Percentiles rank a stretch among this genome's conserved stretches.
phyloP scores from a whole-genome alignment of 2,797 vertebrate species.

The Characodon lateralis region DNA sequence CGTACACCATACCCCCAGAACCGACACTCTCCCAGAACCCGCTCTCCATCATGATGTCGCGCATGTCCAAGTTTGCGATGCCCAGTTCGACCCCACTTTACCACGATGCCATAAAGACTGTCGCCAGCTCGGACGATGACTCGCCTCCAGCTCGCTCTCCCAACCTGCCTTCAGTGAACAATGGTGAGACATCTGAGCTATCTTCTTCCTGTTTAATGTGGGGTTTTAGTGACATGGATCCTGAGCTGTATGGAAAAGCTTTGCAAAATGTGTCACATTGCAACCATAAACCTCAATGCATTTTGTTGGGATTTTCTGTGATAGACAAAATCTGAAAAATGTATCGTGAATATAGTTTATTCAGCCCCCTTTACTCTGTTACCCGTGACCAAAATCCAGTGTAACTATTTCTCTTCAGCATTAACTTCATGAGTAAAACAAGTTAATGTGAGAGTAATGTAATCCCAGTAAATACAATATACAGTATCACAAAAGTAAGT shows the following conservation, averaged over 20 bases:
- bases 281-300: neutral
- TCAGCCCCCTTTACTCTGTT: no score
- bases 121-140: slow-evolving; percentile 98
- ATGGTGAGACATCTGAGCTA: slow-evolving; percentile 78
- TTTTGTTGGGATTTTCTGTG: neutral
- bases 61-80: slow-evolving; percentile 99
- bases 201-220: slow-evolving; percentile 8
- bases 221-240: slow-evolving; percentile 2
- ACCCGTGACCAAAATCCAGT: no score
- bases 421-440: no score
- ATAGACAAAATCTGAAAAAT: neutral
- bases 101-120: slow-evolving; percentile 99
- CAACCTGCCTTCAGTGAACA: slow-evolving; percentile 95
- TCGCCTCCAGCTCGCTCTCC: slow-evolving; percentile 97
- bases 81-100: slow-evolving; percentile 99
- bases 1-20: slow-evolving; percentile 96
- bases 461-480: no score
- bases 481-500: no score
- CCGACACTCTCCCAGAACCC: slow-evolving; percentile 98
- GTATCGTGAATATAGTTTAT: neutral
- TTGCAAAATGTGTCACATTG: neutral
- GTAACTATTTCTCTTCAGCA: no score
- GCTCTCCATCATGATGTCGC: slow-evolving; percentile 99
- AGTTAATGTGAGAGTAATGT: no score
- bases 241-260: neutral